Evolutionary conservation across 2,888 invertebrate genomes (phyloP).

Genomic region (Trachelus iudaicus): DNA sequence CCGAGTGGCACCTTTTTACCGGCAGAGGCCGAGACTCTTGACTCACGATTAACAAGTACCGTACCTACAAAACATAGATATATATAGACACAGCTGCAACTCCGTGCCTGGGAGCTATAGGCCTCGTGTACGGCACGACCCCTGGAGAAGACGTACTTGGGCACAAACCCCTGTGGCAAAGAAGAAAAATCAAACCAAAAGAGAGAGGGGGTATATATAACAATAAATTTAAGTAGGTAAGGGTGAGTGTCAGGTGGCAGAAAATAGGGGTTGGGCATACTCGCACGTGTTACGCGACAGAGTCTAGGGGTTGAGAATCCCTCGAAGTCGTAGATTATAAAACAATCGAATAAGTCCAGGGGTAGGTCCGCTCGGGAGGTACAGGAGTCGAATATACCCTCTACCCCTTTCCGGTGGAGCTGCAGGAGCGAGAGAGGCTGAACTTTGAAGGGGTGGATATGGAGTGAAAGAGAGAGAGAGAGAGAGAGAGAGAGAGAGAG

Average conservation of each 20-base stretch:
- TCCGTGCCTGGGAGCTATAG: neutral
- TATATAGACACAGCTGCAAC: neutral
- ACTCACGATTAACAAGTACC: neutral
- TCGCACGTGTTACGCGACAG: neutral
- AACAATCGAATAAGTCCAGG: conserved; percentile 33
- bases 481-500: neutral
- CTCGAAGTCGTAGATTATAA: conserved; percentile 30
- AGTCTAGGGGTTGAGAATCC: neutral
- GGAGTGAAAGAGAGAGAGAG: neutral
- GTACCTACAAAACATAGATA: neutral
- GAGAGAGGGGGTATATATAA: neutral
- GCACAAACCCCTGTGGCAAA: neutral
- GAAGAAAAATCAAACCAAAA: neutral
- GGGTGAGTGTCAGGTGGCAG: neutral
- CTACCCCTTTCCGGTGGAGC: neutral
- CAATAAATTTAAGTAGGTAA: neutral
- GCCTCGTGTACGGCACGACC: neutral
- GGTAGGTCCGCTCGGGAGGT: neutral
- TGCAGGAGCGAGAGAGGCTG: neutral
- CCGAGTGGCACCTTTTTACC: conserved; percentile 10
- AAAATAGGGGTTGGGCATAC: neutral
- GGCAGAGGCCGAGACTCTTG: neutral
- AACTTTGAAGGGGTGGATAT: neutral
- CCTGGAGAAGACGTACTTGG: neutral
- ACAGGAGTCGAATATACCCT: neutral